Base-by-base conservation (phyloP, 2,888 invertebrate genomes). In the Rhingia campestris region DNA sequence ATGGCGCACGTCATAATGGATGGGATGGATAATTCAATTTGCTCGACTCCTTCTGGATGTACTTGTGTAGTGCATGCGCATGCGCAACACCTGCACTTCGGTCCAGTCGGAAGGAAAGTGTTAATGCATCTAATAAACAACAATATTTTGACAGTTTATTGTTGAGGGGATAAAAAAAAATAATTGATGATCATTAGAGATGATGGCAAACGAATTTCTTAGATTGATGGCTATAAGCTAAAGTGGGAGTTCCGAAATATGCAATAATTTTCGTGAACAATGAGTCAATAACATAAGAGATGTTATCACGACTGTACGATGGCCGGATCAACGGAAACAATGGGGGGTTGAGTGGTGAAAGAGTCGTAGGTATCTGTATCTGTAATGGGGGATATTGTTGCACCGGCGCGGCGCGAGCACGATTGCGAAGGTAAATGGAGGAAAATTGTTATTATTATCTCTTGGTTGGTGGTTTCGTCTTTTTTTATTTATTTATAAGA, bases 371-470 rank as follows among this genome's bases (percentile, higher is more conserved):
- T 53, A 41, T 54, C 41, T 67, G 30, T 56, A 4, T 39, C 59
- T 59, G 12, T 14, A 54, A 39, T 22, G 51, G n/a, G 12, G 43
- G 47, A 51, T 37, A 58, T 47, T 73, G 77, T 37, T 47, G 61
- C 58, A 32, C 41, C 22, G 22, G 22, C 1, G 22, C 22, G 22
- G 22, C 22, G 56, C 45, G 37, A 7, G 61, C 53, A 82, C 82
- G 82, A 82, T 58, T 74, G 70, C 64, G 47, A 80, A 75, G 74
- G 74, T 80, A 84, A 80, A 80, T 70, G 80, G 43, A 75, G 75
- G 80, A 61, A 80, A 75, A 84, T 84, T 84, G 80, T 84, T 80
- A 66, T 84, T 43, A 84, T 84, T 75, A 84, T 84, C 67, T 59
- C 61, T 35, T 49, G 33, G 59, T 58, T 58, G 33, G 53, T n/a